Evolutionary conservation across 2,888 invertebrate species (phyloP), one percentile per base, ranked within the genome.

Genomic region (Cryptops parisi): DNA sequence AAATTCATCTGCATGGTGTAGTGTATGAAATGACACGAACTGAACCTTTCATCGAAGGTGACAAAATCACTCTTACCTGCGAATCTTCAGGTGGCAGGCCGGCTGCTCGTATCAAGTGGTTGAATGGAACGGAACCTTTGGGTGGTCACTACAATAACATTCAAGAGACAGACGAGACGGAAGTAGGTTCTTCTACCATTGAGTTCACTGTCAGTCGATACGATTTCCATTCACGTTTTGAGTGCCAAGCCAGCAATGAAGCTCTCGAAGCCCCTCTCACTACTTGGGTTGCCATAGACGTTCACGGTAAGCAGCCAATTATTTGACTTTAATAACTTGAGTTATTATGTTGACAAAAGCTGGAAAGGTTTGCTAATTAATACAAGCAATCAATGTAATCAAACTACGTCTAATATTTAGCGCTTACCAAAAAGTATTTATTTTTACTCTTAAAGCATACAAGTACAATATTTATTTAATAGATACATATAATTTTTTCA

Each of bases 41-140:
- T 49, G 84, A 83, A 0, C 82, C 84, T 0, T 74, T 81, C 60
- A 75, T 78, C 60, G 85, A 86, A 68, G 77, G 80, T 41, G 75
- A 77, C 15, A 74, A 76, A 62, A 73, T 84, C 59, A 78, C 77
- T 60, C 70, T 87, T 56, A 76, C 76, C 58, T 87, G 87, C 64
- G 76, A 81, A 55, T 85, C 87, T 50, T 76, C 76, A 43, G 82
- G 82, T 47, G 89, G 89, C 45, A 84, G 87, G 61, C 91, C 91
- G 0, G 81, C 83, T 58, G 89, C 91, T 1, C 77, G 76, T 60
- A 81, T 91, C 55, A 78, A 78, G 57, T 91, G 90, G 90, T 86
- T 78, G 74, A 85, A 86, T 67, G 82, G 82, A 61, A 78, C 77
- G 41, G 74, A 76, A 48, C 75, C 78, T 61, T 73, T 81, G 53